Evolutionary conservation across 1,140 invertebrate genomes (phyloP).

Genomic region (Tetramorium alpestre): DNA sequence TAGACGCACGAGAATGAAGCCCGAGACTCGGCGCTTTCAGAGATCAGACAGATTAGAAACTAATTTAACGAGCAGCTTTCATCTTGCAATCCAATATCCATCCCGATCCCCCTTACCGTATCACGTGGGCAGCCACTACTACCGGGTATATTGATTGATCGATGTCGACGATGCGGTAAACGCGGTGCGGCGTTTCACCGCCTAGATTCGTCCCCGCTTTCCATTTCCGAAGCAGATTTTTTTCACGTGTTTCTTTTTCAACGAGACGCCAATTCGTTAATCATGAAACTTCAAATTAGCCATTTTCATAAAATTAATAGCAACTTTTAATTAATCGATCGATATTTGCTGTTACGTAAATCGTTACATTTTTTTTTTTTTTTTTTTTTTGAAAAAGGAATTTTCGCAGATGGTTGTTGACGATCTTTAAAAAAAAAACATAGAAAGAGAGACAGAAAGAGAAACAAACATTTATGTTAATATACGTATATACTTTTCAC

Average conservation of each 20-base stretch:
- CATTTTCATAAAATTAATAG: neutral
- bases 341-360: neutral
- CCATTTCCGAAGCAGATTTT: neutral
- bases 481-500: neutral
- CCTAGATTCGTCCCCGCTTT: slow-evolving; percentile 30
- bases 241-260: slow-evolving; percentile 10
- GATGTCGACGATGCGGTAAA: slow-evolving; percentile 60
- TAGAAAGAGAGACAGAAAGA: too few species aligned
- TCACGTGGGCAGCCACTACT: slow-evolving; percentile 69
- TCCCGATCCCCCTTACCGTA: slow-evolving; percentile 66
- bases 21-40: slow-evolving; percentile 71
- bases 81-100: slow-evolving; percentile 77
- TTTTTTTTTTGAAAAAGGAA: neutral
- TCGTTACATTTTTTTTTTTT: neutral
- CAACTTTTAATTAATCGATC: neutral
- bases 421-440: neutral
- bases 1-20: slow-evolving; percentile 73
- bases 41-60: slow-evolving; percentile 79
- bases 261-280: neutral
- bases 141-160: slow-evolving; percentile 76
- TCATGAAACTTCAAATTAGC: neutral
- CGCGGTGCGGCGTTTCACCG: slow-evolving; percentile 45
- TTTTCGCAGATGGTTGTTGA: neutral
- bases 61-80: slow-evolving; percentile 80
- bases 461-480: slow-evolving; percentile 1